These are phyloP conservation scores for Drosophila hamatofila DNA, from an alignment of 2,888 invertebrate species.

Conservation along the genomic window DNA sequence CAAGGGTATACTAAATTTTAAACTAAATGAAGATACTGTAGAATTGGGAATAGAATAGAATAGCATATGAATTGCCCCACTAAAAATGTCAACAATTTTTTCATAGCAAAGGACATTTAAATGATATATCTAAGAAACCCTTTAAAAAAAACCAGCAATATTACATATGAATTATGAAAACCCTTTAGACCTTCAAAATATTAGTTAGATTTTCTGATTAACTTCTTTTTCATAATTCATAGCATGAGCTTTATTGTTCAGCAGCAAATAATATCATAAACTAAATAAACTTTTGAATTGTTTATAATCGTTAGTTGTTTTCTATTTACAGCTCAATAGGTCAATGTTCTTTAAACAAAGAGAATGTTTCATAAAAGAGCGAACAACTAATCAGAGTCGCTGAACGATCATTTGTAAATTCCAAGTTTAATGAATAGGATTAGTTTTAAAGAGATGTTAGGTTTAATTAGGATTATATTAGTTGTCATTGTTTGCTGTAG, in stretches of 20 bases:
- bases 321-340: too few species aligned
- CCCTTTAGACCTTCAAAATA: neutral
- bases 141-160: neutral
- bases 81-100: constrained; percentile 23
- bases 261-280: too few species aligned
- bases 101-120: constrained; percentile 25
- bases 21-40: constrained; percentile 19
- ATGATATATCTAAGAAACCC: constrained; percentile 4
- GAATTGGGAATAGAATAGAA: constrained; percentile 25
- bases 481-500: constrained; percentile 29
- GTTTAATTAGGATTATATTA: neutral
- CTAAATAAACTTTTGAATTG: too few species aligned
- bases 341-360: neutral
- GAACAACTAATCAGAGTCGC: neutral
- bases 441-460: neutral
- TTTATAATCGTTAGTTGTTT: too few species aligned
- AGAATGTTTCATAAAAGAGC: neutral
- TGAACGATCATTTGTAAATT: too few species aligned
- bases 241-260: too few species aligned
- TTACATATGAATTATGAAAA: neutral
- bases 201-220: neutral
- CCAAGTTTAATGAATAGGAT: neutral
- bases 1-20: constrained; percentile 48
- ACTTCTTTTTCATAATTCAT: too few species aligned
- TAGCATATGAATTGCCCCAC: constrained; percentile 37